Percentiles rank a stretch among this genome's conserved stretches.
phyloP scores from a whole-genome alignment of 37 sponge, comb jelly and placozoan genomes.

The Axinella damicornis region DNA sequence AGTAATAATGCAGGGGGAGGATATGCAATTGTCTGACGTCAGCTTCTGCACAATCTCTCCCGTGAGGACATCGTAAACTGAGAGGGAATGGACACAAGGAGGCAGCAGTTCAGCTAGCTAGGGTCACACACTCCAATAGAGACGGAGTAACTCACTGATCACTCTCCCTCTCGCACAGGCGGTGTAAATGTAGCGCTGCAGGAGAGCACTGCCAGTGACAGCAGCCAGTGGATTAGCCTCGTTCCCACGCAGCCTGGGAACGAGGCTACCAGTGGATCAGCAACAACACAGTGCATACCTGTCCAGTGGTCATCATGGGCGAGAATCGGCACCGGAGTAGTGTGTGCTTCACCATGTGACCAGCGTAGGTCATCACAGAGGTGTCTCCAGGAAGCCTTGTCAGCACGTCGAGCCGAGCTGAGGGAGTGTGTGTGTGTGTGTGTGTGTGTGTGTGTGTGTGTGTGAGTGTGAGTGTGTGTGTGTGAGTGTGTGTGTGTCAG shows the following conservation, averaged over 20 bases:
- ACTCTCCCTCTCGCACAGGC: conserved; percentile 75
- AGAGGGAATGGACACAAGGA: neutral
- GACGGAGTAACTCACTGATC: conserved; percentile 42
- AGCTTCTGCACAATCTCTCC: conserved; percentile 70
- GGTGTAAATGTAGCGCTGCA: conserved; percentile 78
- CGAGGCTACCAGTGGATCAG: neutral
- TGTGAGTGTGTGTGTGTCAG: too few species aligned
- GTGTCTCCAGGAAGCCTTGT: conserved; percentile 72
- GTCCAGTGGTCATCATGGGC: conserved; percentile 80
- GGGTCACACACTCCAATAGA: too few species aligned
- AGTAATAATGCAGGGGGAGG: neutral
- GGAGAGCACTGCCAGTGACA: neutral
- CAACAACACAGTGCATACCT: conserved; percentile 63
- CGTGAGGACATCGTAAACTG: conserved; percentile 85
- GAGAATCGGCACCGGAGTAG: conserved; percentile 90
- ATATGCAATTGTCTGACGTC: conserved; percentile 24
- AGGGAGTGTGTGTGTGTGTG: neutral
- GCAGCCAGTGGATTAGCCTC: too few species aligned
- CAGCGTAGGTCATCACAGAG: conserved; percentile 92
- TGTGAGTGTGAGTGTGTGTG: too few species aligned
- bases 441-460: too few species aligned
- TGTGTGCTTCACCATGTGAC: conserved; percentile 84
- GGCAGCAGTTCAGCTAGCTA: too few species aligned
- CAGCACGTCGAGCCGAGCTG: conserved; percentile 2
- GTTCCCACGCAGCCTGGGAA: too few species aligned